Conservation (phyloP, 2,113 vertebrate species). For the Dipodomys stephensi region DNA sequence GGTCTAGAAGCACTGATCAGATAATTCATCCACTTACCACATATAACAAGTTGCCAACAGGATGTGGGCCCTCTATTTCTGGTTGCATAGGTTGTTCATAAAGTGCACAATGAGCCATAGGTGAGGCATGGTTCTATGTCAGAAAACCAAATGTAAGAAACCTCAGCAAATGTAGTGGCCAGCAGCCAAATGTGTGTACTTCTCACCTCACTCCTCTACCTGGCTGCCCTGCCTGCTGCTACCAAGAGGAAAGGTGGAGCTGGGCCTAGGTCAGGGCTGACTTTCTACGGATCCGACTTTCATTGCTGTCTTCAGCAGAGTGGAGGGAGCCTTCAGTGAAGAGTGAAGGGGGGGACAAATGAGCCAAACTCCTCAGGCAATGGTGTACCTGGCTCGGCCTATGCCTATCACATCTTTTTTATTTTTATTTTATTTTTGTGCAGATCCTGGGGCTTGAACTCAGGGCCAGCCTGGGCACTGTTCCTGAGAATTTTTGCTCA, state of each 20-base stretch:
- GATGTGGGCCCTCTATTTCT: background rate
- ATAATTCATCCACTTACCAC: background rate
- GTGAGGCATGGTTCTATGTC: background rate
- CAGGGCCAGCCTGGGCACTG: too few relatives aligned
- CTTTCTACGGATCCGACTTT: background rate
- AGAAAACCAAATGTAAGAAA: background rate
- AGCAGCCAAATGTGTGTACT: accelerated
- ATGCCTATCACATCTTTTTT: background rate
- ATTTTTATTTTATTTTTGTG: too few relatives aligned
- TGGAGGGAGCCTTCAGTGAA: accelerated
- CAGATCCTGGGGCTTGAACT: too few relatives aligned
- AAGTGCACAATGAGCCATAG: accelerated
- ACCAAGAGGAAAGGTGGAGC: background rate
- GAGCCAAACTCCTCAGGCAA: accelerated
- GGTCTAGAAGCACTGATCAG: background rate
- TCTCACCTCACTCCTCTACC: accelerated
- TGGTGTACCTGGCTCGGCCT: too few relatives aligned
- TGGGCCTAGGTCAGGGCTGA: background rate
- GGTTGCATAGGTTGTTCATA: background rate
- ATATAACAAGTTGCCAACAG: background rate
- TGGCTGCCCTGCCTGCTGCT: background rate
- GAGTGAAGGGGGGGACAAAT: background rate
- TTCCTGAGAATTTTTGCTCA: too few relatives aligned
- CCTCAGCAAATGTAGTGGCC: background rate
- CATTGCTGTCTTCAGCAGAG: background rate